Percentiles rank a stretch among this genome's conserved stretches.
These are phyloP conservation scores for Siphamia tubifer DNA, from an alignment of 2,113 vertebrate genomes.

Conservation along the genomic window DNA sequence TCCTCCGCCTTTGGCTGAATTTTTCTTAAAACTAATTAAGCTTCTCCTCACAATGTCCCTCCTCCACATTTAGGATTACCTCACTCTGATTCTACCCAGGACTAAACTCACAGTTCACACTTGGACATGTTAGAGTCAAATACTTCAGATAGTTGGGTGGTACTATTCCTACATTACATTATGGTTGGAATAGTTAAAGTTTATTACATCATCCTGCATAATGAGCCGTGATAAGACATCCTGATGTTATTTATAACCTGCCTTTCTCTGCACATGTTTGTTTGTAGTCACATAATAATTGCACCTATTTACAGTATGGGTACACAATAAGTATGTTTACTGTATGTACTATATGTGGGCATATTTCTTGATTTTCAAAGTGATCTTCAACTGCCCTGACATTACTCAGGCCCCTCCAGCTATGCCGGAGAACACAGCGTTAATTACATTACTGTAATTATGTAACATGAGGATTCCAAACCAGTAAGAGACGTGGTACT, in stretches of 20 bases:
- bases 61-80: conserved; percentile 7
- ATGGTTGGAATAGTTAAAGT: neutral
- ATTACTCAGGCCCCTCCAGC: neutral
- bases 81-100: neutral
- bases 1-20: conserved; percentile 20
- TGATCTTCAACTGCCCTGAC: conserved; percentile 36
- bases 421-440: conserved; percentile 4
- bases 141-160: neutral
- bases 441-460: conserved; percentile 17
- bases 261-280: neutral
- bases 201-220: neutral
- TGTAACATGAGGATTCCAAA: neutral
- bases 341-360: too few relatives aligned
- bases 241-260: neutral
- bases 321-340: too few relatives aligned
- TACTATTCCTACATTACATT: neutral
- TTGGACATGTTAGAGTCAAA: neutral
- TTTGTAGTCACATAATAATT: neutral
- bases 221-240: neutral
- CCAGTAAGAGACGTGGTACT: neutral
- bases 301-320: neutral
- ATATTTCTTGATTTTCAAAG: neutral
- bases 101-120: conserved; percentile 1
- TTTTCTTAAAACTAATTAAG: conserved; percentile 55
- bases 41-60: conserved; percentile 28